Base-by-base conservation (phyloP, 2,888 invertebrate genomes). In the Dryocosmus kuriphilus region DNA sequence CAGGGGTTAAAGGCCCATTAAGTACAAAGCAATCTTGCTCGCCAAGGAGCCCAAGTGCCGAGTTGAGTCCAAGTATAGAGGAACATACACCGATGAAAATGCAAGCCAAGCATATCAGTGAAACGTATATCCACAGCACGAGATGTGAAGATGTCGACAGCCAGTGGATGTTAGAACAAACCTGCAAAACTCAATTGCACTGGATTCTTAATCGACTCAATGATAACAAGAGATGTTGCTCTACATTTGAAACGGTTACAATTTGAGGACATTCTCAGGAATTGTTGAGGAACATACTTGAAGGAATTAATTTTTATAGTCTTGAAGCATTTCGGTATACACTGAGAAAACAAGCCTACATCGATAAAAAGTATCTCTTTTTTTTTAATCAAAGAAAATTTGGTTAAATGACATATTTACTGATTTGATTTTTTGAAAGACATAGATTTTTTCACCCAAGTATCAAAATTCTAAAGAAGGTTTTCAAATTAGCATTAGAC, bases 1-100 rank as follows among this genome's bases (percentile, higher is more conserved):
- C 86, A 81, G 82, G 84, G 87, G 87, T 88, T 88, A 86, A 88
- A 88, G 87, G 86, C 87, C 87, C 88, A 87, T 87, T 88, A 88
- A 88, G 87, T 86, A 80, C 82, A 79, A 74, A 79, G 82, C 86
- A 86, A 86, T 86, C 86, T 85, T 85, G 81, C 80, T 80, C 55
- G 63, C 71, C 55, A 74, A 63, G 67, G 55, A 81, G 76, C 76
- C 74, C 75, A 61, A 75, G 67, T 76, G 57, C 46, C 77, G 77
- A 55, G 71, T 75, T 76, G 75, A 77, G 73, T 77, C 74, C 73
- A 63, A 79, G 78, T 41, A 41, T 41, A 41, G 16, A 41, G 41
- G 24, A 46, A 55, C 67, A 27, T 71, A 51, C 71, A 51, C 71
- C 46, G 27, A 11, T 27, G 67, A 81, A 81, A 74, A 77, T 74